phyloP scores from a whole-genome alignment of 2,888 invertebrate genomes.

The Ectemnius cavifrons region DNA sequence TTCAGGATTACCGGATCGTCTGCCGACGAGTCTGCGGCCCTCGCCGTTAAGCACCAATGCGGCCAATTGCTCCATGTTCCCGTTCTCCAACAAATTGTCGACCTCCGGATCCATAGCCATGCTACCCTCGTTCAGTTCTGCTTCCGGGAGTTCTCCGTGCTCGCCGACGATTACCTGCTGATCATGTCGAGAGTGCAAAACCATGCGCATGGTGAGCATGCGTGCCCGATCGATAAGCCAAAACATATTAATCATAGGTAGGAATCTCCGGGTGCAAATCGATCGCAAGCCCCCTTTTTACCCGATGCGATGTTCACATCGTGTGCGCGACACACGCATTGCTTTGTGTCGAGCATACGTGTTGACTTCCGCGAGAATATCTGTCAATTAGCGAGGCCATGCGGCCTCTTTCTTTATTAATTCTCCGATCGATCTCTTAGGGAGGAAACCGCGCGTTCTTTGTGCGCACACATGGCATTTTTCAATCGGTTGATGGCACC shows the following conservation, averaged over 20 bases:
- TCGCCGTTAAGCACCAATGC: constrained; percentile 93
- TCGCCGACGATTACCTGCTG: constrained; percentile 70
- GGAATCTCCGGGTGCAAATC: constrained; percentile 60
- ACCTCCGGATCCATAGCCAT: constrained; percentile 82
- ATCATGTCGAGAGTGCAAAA: constrained; percentile 51
- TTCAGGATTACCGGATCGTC: constrained; percentile 86
- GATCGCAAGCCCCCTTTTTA: constrained; percentile 51
- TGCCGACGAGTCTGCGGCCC: constrained; percentile 87
- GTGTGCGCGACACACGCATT: neutral
- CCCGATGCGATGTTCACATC: constrained; percentile 2
- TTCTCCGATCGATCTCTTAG: constrained; percentile 5
- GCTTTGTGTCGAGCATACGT: neutral
- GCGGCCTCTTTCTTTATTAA: neutral
- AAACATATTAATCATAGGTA: constrained; percentile 60
- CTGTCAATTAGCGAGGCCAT: neutral
- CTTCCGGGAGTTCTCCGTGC: constrained; percentile 66
- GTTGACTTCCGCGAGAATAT: neutral
- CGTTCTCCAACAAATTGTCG: constrained; percentile 83
- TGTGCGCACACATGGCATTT: neutral
- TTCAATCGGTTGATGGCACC: constrained; percentile 21
- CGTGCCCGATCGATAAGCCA: constrained; percentile 62
- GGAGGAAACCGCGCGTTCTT: neutral
- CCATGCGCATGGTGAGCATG: constrained; percentile 43
- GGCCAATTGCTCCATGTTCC: constrained; percentile 94
- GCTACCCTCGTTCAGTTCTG: constrained; percentile 66